Base-by-base conservation (phyloP, 2,113 vertebrate species). In the Petroica traversi region DNA sequence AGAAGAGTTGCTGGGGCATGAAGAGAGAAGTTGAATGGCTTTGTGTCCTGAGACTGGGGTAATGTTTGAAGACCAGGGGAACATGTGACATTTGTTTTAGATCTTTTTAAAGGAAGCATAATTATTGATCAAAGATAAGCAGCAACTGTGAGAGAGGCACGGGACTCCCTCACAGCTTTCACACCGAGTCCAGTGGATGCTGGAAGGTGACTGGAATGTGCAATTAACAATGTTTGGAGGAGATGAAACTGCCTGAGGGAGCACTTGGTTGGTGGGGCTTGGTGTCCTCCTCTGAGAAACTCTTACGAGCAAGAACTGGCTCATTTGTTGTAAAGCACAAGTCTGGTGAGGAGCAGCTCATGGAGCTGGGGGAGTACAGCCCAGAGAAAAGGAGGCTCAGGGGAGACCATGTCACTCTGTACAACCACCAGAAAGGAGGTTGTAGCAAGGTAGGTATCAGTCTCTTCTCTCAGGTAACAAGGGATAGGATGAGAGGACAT, bases 151-250 rank as follows among this genome's bases (percentile, higher is more conserved):
- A 17, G 36, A 43, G 41, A 82, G 55, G 46, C 49, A 64, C 7
- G 48, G 58, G 49, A 52, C 7, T 62, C 36, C 17, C 33, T 88
- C 14, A 19, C 24, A 55, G 54, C 45, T 83, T 75, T 79, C 33
- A 12, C 4, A 4, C 12, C 0, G 0, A 82, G 24, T 40, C 57
- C 48, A 34, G 36, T 29, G 38, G 24, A 24, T 1, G 2, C 23
- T 41, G 34, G n/a, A 38, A 54, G 25, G 46, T 58, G 73, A 23
- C 34, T 38, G 77, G 8, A 78, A 46, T 1, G 0, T 25, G 26
- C 36, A 64, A n/a, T 23, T 34, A 57, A 45, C 40, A 66, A 22
- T 2, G 8, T 9, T 24, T 14, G 16, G 36, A 46, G n/a, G 34
- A 68, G 36, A 58, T 45, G 38, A 38, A 80, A 25, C 19, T 2